These are phyloP conservation scores for Botia almorhae DNA, from an alignment of 2,797 vertebrate genomes.

Conservation along the genomic window DNA sequence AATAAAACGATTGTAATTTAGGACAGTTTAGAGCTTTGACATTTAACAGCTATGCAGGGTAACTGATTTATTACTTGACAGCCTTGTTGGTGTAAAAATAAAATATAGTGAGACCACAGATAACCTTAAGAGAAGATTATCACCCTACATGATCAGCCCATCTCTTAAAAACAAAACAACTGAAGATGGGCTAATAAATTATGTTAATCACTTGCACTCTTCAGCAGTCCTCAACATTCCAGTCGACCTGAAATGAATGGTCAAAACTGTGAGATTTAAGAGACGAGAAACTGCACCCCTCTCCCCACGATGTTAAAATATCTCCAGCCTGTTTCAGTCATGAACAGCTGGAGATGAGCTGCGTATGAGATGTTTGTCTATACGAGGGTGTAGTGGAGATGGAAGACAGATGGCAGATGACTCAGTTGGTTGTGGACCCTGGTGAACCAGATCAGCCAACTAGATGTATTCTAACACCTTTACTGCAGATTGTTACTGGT, in stretches of 20 bases:
- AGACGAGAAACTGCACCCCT: conserved; percentile 22
- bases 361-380: conserved; percentile 49
- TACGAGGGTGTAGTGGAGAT: conserved; percentile 40
- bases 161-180: no score
- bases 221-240: conserved; percentile 20
- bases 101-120: no score
- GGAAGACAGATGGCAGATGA: conserved; percentile 56
- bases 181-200: conserved; percentile 17
- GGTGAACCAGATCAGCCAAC: background rate
- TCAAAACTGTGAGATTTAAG: conserved; percentile 11
- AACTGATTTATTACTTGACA: background rate
- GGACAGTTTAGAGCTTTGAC: no score
- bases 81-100: no score
- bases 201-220: conserved; percentile 24
- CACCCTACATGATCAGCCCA: no score
- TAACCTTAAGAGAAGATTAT: no score
- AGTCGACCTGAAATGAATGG: conserved; percentile 15
- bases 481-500: background rate
- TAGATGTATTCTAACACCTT: background rate
- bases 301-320: conserved; percentile 35
- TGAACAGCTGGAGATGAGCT: conserved; percentile 45
- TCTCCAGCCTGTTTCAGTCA: conserved; percentile 37
- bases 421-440: background rate
- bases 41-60: no score
- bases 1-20: background rate